These are phyloP conservation scores for Atopsyche davidsoni DNA, from an alignment of 1,140 invertebrate genomes.

Conservation along the genomic window DNA sequence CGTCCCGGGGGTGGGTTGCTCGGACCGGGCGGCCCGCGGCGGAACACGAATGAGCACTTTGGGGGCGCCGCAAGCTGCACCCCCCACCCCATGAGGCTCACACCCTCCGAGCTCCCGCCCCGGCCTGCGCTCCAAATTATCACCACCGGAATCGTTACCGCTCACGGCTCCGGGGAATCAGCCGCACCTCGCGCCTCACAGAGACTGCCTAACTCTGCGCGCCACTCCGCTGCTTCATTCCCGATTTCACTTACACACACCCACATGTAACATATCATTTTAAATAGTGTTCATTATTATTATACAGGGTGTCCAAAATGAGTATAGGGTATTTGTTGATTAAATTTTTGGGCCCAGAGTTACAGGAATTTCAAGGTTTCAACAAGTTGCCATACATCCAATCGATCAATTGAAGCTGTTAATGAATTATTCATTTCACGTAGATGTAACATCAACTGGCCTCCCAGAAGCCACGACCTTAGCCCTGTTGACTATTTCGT, in stretches of 20 bases:
- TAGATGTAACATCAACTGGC: no score
- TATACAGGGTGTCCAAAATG: background rate
- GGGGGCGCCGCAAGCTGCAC: conserved; percentile 21
- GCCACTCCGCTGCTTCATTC: background rate
- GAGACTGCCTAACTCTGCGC: background rate
- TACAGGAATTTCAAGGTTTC: no score
- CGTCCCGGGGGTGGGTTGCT: background rate
- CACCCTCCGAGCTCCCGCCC: conserved; percentile 10
- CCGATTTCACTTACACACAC: background rate
- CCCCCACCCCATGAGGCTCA: conserved; percentile 23
- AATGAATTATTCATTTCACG: no score
- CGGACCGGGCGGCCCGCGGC: conserved; percentile 1
- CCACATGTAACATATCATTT: background rate
- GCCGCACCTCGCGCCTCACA: conserved; percentile 3
- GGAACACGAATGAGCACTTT: conserved; percentile 29
- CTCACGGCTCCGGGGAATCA: background rate
- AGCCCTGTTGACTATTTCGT: no score
- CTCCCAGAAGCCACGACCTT: no score
- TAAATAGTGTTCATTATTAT: background rate
- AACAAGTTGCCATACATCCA: no score
- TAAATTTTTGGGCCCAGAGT: no score
- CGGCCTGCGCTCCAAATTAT: background rate
- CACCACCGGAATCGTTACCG: no score
- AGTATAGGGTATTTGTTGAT: background rate
- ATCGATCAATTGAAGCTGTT: no score